Evolutionary conservation across 2,888 invertebrate species (phyloP).

Genomic region (Nomada flava): DNA sequence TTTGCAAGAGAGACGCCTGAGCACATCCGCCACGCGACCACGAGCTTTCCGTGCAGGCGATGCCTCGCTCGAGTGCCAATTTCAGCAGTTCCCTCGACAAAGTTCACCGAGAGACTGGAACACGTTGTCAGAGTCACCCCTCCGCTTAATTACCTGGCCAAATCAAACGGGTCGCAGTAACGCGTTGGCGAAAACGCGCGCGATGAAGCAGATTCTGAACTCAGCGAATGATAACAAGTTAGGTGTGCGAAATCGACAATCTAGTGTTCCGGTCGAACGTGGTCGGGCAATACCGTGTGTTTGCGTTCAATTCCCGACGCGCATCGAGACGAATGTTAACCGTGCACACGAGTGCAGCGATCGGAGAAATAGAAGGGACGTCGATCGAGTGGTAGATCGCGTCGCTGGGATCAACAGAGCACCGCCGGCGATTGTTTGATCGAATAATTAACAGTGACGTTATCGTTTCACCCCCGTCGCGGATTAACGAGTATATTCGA

Average conservation of each 20-base stretch:
- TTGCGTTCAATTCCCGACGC: neutral
- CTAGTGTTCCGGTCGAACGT: neutral
- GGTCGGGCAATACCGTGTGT: neutral
- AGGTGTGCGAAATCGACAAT: no score
- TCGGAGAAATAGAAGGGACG: neutral
- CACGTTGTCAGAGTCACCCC: neutral
- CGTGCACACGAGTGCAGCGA: no score
- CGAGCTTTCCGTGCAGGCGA: neutral
- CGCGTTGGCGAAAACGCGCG: neutral
- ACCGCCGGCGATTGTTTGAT: neutral
- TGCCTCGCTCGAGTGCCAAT: neutral
- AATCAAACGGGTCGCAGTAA: neutral
- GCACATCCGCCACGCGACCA: neutral
- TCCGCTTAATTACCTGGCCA: neutral
- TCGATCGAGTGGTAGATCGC: neutral
- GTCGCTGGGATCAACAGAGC: neutral
- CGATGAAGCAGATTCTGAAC: no score
- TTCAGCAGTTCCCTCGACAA: neutral
- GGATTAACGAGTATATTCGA: neutral
- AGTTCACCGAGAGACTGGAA: neutral
- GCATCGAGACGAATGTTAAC: neutral
- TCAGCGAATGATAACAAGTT: neutral
- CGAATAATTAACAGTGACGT: slow-evolving; percentile 1
- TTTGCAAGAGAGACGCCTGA: neutral
- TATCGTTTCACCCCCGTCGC: neutral